Evolutionary conservation across 2,888 invertebrate species (phyloP), one percentile per base, ranked within the genome.

Genomic region (Lasioglossum figueresi): DNA sequence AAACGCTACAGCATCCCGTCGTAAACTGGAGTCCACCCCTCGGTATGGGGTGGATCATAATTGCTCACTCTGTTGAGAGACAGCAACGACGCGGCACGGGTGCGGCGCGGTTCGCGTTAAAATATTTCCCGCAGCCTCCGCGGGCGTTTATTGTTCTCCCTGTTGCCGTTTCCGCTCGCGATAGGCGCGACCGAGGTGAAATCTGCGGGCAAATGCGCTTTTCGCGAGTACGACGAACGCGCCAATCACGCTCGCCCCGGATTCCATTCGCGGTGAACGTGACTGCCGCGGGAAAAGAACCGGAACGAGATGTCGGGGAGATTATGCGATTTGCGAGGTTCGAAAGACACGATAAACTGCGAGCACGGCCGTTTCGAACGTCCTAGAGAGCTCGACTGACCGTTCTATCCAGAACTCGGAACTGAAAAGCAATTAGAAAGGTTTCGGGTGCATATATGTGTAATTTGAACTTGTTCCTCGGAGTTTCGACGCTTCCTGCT

Each of bases 91-190:
- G 56, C 56, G n/a, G 66, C 10, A 66, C 66, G 66, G 66, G 76
- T 56, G 72, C 66, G 66, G 76, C 31, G n/a, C 56, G 16, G 37
- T 31, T 19, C 76, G 79, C 80, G 89, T 85, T 88, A 89, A 89
- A 88, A 88, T 89, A 88, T 88, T 88, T 88, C 82, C 85, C 78
- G 80, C 81, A 83, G 37, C 74, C 76, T 82, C 74, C 31, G 85
- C 59, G 68, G 79, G 76, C 85, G 89, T 88, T 89, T 88, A 89
- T 88, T 89, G 88, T 83, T 82, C 89, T 86, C 88, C 79, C 74
- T 85, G 83, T 88, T 88, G 83, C 89, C 80, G 83, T 89, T 89
- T 81, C 80, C 73, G 78, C 70, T 4, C 1, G 34, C 83, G 89
- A 89, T 78, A 87, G 87, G 87, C 48, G 68, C 75, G 19, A 71